Conservation (phyloP, 1,140 invertebrate species). For the Coelopa frigida region DNA sequence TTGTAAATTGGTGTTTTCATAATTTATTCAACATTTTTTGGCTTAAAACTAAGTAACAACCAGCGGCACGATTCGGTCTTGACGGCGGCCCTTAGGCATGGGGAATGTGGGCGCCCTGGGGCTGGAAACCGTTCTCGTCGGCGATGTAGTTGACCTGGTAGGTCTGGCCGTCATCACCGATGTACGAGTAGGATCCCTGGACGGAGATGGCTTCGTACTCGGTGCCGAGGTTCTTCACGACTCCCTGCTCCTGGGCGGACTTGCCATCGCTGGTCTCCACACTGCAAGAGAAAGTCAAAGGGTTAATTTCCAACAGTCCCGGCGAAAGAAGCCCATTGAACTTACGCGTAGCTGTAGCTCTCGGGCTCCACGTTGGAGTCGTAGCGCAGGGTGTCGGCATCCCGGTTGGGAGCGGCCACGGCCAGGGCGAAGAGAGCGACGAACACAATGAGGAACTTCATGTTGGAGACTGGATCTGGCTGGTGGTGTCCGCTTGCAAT, state of each 20-base stretch:
- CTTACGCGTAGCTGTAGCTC: conserved; percentile 1
- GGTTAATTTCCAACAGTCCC: too few species aligned
- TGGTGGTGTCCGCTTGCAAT: too few species aligned
- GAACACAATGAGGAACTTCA: conserved; percentile 11
- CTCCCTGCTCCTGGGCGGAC: conserved; percentile 54
- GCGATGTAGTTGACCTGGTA: conserved; percentile 56
- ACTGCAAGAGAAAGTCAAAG: too few species aligned
- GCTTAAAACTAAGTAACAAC: too few species aligned
- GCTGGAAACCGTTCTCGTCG: conserved; percentile 67
- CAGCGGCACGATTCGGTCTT: conserved; percentile 38
- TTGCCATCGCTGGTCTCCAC: conserved; percentile 65
- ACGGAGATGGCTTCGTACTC: conserved; percentile 50
- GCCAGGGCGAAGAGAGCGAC: conserved; percentile 9
- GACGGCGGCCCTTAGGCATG: conserved; percentile 44
- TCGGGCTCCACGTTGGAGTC: conserved; percentile 5
- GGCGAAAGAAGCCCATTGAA: too few species aligned
- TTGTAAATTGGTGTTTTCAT: too few species aligned
- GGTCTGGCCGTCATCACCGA: conserved; percentile 53
- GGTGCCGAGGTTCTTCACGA: conserved; percentile 51
- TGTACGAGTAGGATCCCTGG: conserved; percentile 57
- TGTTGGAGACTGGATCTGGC: conserved; percentile 1
- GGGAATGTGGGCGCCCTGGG: conserved; percentile 52
- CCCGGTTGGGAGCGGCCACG: not conserved
- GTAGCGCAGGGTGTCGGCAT: not conserved
- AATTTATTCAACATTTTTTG: not conserved